Evolutionary conservation across 2,888 invertebrate species (phyloP), one percentile per base, ranked within the genome.

Genomic region (Cepaea hortensis): DNA sequence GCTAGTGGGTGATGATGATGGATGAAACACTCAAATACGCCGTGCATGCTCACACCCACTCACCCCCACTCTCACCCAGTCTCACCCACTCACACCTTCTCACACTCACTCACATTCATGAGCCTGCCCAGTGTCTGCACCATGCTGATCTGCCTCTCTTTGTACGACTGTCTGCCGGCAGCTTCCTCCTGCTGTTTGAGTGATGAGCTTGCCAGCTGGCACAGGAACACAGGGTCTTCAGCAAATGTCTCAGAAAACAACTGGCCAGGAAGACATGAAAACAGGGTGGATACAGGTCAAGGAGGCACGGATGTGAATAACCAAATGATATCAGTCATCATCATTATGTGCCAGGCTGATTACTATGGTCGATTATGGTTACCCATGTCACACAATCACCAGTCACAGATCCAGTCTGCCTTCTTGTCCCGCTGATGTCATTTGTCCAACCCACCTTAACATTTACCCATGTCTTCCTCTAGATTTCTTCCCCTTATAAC

Each of bases 181-280:
- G 90, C 89, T 2, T 77, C 79, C n/a, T 93, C 92, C 81, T 93
- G 90, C 73, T 93, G 91, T 46, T 89, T 89, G 11, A 93, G 90
- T 85, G 92, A 89, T 62, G 88, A 89, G 70, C 91, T 90, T 6
- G 93, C 92, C 35, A 93, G 90, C 89, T 93, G 93, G 89, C 91
- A 91, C 87, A 93, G 88, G 87, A 93, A 92, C 87, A 91, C 87
- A 13, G 94, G 94, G 87, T 94, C 94, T 84, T 94, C 94, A 46
- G 91, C 91, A 90, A 91, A 93, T 77, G 92, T 91, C 23, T 91
- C 94, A 70, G 92, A 90, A 88, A 94, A 94, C 87, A 94, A 87
- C 94, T 94, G 90, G 3, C 35, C 5, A 72, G 18, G 35, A 5
- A 62, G n/a, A n/a, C 50, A 77, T n/a, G 2, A 77, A 20, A n/a